Conservation (phyloP, 1,140 invertebrate species). For the Arctopsyche grandis region DNA sequence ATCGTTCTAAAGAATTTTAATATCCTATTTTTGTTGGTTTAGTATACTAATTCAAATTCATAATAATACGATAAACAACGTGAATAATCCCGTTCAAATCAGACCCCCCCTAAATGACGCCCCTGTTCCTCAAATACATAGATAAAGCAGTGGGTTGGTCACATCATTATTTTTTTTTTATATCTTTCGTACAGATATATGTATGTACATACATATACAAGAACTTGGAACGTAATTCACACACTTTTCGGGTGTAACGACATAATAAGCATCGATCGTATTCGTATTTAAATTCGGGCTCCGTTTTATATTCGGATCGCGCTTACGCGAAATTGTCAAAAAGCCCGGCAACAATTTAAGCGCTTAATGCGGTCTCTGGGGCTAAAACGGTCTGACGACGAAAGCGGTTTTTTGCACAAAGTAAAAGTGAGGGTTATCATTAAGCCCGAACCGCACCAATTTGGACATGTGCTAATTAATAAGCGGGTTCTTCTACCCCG, state of each 20-base stretch:
- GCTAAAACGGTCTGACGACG: neutral
- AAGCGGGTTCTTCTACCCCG: slow-evolving; percentile 18
- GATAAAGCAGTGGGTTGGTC: too few species aligned
- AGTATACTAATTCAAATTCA: too few species aligned
- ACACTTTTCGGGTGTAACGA: neutral
- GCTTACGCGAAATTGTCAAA: slow-evolving; percentile 11
- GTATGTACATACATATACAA: too few species aligned
- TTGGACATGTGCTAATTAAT: slow-evolving; percentile 29
- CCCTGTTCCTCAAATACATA: too few species aligned
- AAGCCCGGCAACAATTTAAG: slow-evolving; percentile 12
- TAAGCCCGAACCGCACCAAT: slow-evolving; percentile 19
- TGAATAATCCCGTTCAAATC: too few species aligned
- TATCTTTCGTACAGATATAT: too few species aligned
- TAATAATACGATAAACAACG: too few species aligned
- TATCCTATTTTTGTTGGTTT: too few species aligned
- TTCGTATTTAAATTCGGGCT: neutral
- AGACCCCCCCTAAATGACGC: too few species aligned
- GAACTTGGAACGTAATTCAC: too few species aligned
- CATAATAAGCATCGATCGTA: slow-evolving; percentile 7
- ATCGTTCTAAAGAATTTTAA: too few species aligned
- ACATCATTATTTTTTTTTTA: too few species aligned
- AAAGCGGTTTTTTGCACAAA: slow-evolving; percentile 12
- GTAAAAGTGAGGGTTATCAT: slow-evolving; percentile 28
- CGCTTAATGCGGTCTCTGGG: slow-evolving; percentile 2
- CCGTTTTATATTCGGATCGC: slow-evolving; percentile 22